Percentiles rank a stretch among this genome's conserved stretches.
Evolutionary conservation across 1,140 invertebrate species (phyloP).

Genomic region (Hestina assimilis): DNA sequence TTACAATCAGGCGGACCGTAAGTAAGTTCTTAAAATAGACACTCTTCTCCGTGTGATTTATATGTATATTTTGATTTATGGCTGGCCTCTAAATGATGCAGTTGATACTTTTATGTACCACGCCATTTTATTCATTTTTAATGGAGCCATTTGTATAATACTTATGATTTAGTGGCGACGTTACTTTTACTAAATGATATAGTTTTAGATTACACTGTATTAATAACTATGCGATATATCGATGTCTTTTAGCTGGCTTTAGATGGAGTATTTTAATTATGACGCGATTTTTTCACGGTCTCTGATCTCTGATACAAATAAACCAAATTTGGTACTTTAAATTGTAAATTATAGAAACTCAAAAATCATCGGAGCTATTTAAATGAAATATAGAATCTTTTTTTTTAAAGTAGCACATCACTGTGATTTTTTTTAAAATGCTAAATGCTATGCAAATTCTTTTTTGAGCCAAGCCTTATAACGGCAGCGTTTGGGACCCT

Average conservation of each 20-base stretch:
- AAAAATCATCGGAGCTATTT: too few relatives aligned
- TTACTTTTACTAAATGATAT: conserved; percentile 8
- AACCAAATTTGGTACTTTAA: background rate
- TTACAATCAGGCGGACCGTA: too few relatives aligned
- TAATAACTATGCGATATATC: background rate
- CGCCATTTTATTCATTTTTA: conserved; percentile 18
- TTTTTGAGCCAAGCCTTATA: too few relatives aligned
- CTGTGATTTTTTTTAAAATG: too few relatives aligned
- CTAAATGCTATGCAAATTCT: too few relatives aligned
- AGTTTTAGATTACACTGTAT: conserved; percentile 3
- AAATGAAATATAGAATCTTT: too few relatives aligned
- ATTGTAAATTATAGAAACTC: too few relatives aligned
- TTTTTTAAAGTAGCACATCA: too few relatives aligned
- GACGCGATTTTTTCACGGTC: background rate
- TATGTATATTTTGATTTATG: conserved; percentile 18
- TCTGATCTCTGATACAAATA: background rate
- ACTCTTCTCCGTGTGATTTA: conserved; percentile 10
- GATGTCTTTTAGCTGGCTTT: background rate
- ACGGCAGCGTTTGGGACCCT: too few relatives aligned
- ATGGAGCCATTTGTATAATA: conserved; percentile 18
- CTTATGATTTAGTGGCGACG: conserved; percentile 16
- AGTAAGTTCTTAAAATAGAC: conserved; percentile 8
- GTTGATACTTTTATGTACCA: conserved; percentile 33
- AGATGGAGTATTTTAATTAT: background rate
- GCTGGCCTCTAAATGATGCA: conserved; percentile 26